phyloP scores from a whole-genome alignment of 2,797 vertebrate species.

The Acestrorhynchus altus region DNA sequence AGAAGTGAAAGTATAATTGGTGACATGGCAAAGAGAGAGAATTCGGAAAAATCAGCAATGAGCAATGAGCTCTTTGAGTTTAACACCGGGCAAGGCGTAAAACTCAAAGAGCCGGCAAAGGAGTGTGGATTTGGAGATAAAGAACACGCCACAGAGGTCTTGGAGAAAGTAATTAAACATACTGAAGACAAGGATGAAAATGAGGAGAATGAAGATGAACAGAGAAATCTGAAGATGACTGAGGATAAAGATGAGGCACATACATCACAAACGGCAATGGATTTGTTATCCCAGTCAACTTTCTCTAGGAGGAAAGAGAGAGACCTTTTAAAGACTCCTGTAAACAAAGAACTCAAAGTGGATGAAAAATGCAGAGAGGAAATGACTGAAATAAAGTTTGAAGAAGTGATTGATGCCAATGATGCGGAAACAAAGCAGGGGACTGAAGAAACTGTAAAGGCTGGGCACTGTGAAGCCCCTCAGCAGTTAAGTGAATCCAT shows the following conservation, averaged over 20 bases:
- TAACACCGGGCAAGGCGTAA: neutral
- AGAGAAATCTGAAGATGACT: neutral
- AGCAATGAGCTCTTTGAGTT: too few relatives aligned
- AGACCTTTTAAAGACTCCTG: neutral
- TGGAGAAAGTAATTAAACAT: neutral
- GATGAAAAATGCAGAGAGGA: neutral
- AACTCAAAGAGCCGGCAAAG: neutral
- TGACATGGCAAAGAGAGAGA: neutral
- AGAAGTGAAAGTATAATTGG: neutral
- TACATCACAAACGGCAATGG: neutral
- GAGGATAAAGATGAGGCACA: slow-evolving; percentile 12
- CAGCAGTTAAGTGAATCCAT: slow-evolving; percentile 60
- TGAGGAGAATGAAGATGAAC: neutral
- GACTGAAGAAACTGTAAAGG: slow-evolving; percentile 58
- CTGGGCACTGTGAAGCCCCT: slow-evolving; percentile 54
- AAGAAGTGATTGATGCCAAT: slow-evolving; percentile 46
- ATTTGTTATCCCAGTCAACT: neutral
- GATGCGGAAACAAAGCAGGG: slow-evolving; percentile 64
- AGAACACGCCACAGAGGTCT: neutral
- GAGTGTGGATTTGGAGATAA: neutral
- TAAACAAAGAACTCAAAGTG: neutral
- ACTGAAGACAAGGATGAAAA: neutral
- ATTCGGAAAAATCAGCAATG: neutral
- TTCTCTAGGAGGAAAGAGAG: neutral
- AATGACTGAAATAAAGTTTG: slow-evolving; percentile 42